phyloP scores from a whole-genome alignment of 2,888 invertebrate species.

The Schrankia costaestrigalis region DNA sequence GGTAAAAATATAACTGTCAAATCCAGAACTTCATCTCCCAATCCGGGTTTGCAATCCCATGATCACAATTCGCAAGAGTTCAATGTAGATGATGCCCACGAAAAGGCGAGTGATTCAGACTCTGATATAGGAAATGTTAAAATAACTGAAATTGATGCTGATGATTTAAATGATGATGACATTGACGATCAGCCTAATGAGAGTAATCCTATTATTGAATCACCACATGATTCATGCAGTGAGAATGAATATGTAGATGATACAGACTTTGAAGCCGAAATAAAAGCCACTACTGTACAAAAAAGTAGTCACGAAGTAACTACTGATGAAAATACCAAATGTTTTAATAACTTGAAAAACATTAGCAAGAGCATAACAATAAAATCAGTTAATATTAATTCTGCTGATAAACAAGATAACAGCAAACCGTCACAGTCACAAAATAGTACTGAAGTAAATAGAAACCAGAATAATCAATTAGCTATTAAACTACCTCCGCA shows the following conservation, averaged over 20 bases:
- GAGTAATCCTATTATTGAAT: slow-evolving; percentile 44
- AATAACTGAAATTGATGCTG: slow-evolving; percentile 57
- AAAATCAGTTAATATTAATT: slow-evolving; percentile 34
- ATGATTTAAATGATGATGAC: slow-evolving; percentile 28
- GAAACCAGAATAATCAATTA: slow-evolving; percentile 37
- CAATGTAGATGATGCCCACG: slow-evolving; percentile 8
- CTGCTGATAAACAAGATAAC: slow-evolving; percentile 15
- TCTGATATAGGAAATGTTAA: slow-evolving; percentile 43
- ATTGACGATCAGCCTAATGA: slow-evolving; percentile 12
- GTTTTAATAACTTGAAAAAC: slow-evolving; percentile 49
- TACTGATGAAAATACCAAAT: slow-evolving; percentile 27
- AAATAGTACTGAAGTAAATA: slow-evolving; percentile 23
- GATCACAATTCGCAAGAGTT: slow-evolving; percentile 33
- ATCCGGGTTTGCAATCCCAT: slow-evolving; percentile 24
- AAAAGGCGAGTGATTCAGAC: slow-evolving; percentile 39
- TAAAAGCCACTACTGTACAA: slow-evolving; percentile 36
- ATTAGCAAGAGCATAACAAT: slow-evolving; percentile 51
- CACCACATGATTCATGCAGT: slow-evolving; percentile 49
- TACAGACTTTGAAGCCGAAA: slow-evolving; percentile 42
- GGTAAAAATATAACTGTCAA: slow-evolving; percentile 63
- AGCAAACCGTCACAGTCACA: slow-evolving; percentile 17
- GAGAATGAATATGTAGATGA: slow-evolving; percentile 38
- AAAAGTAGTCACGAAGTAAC: slow-evolving; percentile 28
- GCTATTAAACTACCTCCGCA: slow-evolving; percentile 42
- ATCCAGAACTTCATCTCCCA: slow-evolving; percentile 50